Base-by-base conservation (phyloP, 2,113 vertebrate species). In the Tringa solitaria region DNA sequence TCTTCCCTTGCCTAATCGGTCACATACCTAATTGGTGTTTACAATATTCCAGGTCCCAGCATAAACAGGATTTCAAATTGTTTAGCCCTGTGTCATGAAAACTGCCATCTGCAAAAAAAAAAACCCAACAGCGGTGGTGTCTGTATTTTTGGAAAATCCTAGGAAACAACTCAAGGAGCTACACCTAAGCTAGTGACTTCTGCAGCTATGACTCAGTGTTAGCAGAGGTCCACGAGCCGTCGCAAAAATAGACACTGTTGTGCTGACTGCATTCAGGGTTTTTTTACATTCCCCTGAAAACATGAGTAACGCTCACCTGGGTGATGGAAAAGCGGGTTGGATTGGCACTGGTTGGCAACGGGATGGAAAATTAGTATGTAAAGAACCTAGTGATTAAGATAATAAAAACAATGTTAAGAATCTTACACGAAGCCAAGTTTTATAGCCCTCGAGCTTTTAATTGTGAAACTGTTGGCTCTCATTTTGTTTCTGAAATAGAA, bases 381-480 rank as follows among this genome's bases (percentile, higher is more conserved):
- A 97, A 94, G 91, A 85, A 80, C 89, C 81, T 87, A 68, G 89
- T 87, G 94, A 97, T 96, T 96, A 95, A 97, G 95, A 96, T 96
- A 96, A 96, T 96, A 94, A 92, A 95, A 96, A 93, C 93, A 95
- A 96, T 96, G 95, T 95, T 95, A 88, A 60, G 80, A 95, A 93
- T 95, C 91, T 92, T 79, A 59, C n/a, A 51, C 43, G 89, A 69
- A 93, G 96, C 96, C 95, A 97, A 96, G 91, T 96, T 96, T 96
- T 96, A 53, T 61, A 95, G 93, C 96, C 96, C 96, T 95, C 37
- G 6, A 95, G 96, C 95, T 87, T 95, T 89, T 92, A 76, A 65
- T 97, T 96, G 95, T 96, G 96, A 96, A 97, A 97, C 84, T 73
- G 70, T 95, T 97, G 96, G 96, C 96, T 96, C 92, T 54, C 50